Percentiles rank a stretch among this genome's conserved stretches.
Conservation (phyloP, 2,113 vertebrate genomes). For the Crypturellus undulatus region DNA sequence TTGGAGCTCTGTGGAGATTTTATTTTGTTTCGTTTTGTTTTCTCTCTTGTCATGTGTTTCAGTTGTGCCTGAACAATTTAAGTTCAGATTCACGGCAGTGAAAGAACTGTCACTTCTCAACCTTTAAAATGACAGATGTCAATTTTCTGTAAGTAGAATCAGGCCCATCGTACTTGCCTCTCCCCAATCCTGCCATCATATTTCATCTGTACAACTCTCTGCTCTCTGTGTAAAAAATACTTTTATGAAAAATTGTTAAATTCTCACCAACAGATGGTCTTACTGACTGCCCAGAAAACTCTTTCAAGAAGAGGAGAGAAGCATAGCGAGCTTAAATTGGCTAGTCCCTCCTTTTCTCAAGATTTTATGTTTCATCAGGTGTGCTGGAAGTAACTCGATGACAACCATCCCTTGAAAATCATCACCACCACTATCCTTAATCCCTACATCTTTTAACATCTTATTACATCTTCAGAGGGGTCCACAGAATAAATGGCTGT, state of each 20-base stretch:
- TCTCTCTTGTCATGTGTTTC: not conserved
- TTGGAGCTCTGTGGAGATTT: not conserved
- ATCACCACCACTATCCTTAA: not conserved
- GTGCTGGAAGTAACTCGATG: not conserved
- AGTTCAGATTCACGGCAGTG: not conserved
- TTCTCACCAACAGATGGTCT: not conserved
- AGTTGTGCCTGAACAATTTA: not conserved
- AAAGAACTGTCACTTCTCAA: not conserved
- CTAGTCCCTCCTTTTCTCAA: not conserved
- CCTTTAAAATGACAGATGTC: not conserved
- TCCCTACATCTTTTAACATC: not conserved
- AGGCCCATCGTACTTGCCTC: not conserved
- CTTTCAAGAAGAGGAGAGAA: not conserved
- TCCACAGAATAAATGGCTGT: not conserved
- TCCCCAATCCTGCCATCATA: not conserved
- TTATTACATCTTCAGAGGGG: not conserved
- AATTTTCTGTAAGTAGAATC: not conserved
- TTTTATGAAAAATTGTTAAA: not conserved
- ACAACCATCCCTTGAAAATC: not conserved
- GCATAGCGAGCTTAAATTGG: not conserved
- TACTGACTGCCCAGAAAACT: not conserved
- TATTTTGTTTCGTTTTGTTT: too few relatives aligned
- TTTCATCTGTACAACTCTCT: not conserved
- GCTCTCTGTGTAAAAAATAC: not conserved
- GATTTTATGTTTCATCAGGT: not conserved